Conservation (phyloP, 2,113 vertebrate species). For the Neopipo cinnamomea region DNA sequence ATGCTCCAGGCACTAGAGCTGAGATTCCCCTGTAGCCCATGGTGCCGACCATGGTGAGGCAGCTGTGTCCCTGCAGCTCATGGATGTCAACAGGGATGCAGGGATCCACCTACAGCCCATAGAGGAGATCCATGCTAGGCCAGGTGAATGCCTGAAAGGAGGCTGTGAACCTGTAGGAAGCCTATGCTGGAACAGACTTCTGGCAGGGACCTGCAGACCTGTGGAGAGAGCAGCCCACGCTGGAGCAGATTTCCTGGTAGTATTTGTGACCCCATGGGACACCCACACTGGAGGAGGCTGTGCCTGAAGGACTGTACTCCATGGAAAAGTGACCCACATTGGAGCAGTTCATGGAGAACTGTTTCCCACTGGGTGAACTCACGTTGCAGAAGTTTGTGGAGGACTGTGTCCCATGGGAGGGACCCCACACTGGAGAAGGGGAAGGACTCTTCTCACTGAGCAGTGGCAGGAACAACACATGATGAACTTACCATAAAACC, state of each 20-base stretch:
- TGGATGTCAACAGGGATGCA: no score
- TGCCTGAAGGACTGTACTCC: not conserved
- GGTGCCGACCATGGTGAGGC: not conserved
- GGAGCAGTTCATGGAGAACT: not conserved
- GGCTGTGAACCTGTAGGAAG: not conserved
- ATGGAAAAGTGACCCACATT: not conserved
- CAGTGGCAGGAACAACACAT: not conserved
- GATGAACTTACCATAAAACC: not conserved
- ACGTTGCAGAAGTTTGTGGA: not conserved
- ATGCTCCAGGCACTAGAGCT: no score
- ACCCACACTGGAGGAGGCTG: not conserved
- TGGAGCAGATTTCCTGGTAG: not conserved
- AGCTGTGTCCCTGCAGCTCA: not conserved
- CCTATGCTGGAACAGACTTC: not conserved
- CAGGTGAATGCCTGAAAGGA: no score
- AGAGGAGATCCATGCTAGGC: fast-evolving
- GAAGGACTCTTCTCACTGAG: not conserved
- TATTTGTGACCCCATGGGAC: not conserved
- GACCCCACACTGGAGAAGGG: not conserved
- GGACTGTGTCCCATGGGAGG: not conserved
- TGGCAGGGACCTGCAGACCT: not conserved
- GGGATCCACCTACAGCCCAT: not conserved
- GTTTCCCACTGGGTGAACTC: not conserved
- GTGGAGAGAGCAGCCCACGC: fast-evolving
- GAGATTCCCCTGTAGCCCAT: fast-evolving